Conservation (phyloP, 2,113 vertebrate genomes). For the Pteruthius melanotis region DNA sequence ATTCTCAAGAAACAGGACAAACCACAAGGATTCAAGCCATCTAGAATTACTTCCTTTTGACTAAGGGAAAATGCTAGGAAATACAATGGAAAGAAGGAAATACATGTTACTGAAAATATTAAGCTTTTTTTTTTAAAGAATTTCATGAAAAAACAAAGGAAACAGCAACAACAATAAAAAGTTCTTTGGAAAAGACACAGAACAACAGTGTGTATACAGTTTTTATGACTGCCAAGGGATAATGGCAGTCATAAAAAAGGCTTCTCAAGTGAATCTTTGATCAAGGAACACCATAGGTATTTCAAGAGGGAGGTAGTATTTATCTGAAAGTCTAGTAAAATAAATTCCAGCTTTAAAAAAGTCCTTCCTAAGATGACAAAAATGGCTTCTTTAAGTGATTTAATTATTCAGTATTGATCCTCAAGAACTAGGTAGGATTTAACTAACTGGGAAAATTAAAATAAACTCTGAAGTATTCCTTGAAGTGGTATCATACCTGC, state of each 20-base stretch:
- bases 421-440: background rate
- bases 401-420: background rate
- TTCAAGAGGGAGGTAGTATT: background rate
- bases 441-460: background rate
- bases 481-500: background rate
- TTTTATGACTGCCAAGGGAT: too few species aligned
- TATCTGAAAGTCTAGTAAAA: background rate
- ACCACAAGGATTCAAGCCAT: background rate
- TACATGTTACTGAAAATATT: background rate
- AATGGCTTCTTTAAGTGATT: background rate
- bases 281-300: background rate
- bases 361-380: background rate
- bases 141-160: background rate
- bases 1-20: background rate
- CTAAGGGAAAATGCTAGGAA: background rate
- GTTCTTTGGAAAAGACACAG: background rate
- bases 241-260: background rate
- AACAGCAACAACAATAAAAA: background rate
- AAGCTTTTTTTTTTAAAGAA: accelerated
- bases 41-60: background rate
- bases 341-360: background rate
- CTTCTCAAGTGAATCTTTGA: background rate
- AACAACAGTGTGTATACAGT: background rate
- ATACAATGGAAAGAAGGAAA: background rate
- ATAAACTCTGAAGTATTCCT: accelerated